Evolutionary conservation across 2,113 vertebrate genomes (phyloP), one percentile per base, ranked within the genome.

Genomic region (Tyrannus savana): DNA sequence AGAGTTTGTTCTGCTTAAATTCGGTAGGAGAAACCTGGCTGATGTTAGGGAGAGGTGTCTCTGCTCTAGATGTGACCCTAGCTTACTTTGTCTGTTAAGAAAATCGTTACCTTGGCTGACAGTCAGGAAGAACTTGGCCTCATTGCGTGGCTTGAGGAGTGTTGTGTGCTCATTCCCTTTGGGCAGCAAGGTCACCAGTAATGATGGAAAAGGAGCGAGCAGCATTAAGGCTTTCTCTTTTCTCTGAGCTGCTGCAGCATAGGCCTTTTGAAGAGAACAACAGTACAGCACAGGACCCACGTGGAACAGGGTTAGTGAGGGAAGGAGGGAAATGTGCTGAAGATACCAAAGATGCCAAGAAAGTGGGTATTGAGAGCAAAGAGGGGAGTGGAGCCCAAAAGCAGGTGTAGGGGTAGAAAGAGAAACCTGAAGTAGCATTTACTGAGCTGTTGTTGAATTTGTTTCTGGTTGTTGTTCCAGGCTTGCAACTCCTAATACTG

Each of bases 361-460:
- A 30, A 19, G n/a, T 8, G 28, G 49, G 2, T 11, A 15, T 7
- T 0, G 0, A 68, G 18, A 72, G 23, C 4, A 1, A 33, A n/a
- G 64, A 10, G 22, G 15, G 8, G 5, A 19, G 4, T 28, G 35
- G 19, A 74, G 28, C 37, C 39, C 47, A 31, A 30, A 68, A 82
- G 19, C 25, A 50, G 30, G 1, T 0, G 0, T 18, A 71, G 33
- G 8, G 6, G 5, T 86, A 41, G 28, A 60, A 82, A 19, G 39
- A 86, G 47, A 67, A 86, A 39, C 52, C 12, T 55, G 35, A 76
- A 83, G 8, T 25, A 71, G 6, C 4, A 0, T 84, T 82, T 93
- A 10, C 66, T 69, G 50, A 74, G 27, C 25, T 76, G 0, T 39
- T 63, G n/a, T 41, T 91, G 77, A 35, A 35, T 82, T 46, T 19